Evolutionary conservation across 2,113 vertebrate species (phyloP).

Genomic region (Callopanchax toddi): DNA sequence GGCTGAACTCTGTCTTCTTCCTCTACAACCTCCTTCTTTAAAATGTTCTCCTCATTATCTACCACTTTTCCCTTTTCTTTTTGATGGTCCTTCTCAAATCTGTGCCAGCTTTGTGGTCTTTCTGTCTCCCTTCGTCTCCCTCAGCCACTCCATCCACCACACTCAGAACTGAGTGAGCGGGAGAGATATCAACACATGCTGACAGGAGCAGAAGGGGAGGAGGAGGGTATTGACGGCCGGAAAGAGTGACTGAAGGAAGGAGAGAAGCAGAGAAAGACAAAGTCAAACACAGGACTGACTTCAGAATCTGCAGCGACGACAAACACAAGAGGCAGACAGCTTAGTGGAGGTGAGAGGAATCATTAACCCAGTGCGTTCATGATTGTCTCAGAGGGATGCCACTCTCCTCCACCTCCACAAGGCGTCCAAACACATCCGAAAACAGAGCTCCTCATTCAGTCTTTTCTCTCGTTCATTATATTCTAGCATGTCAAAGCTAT

Average conservation of each 20-base stretch:
- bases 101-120: constrained; percentile 15
- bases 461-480: constrained; percentile 37
- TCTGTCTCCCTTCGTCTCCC: constrained; percentile 23
- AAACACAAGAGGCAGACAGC: constrained; percentile 61
- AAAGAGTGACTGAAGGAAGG: constrained; percentile 65
- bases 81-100: constrained; percentile 27
- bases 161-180: constrained; percentile 34
- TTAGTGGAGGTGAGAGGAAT: constrained; percentile 52
- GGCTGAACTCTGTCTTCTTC: constrained; percentile 28
- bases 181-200: constrained; percentile 59
- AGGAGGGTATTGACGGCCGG: constrained; percentile 57
- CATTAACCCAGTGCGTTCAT: constrained; percentile 66
- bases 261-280: constrained; percentile 49
- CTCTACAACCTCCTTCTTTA: constrained; percentile 1
- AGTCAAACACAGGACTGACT: constrained; percentile 67
- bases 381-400: constrained; percentile 37
- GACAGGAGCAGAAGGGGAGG: constrained; percentile 54
- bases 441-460: constrained; percentile 29
- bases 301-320: constrained; percentile 59
- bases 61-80: constrained; percentile 1
- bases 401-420: constrained; percentile 14
- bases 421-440: constrained; percentile 22
- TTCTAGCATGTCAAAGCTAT: constrained; percentile 63
- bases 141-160: constrained; percentile 40
- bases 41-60: constrained; percentile 2